Conservation (phyloP, 2,888 invertebrate genomes). For the Leptothorax acervorum region DNA sequence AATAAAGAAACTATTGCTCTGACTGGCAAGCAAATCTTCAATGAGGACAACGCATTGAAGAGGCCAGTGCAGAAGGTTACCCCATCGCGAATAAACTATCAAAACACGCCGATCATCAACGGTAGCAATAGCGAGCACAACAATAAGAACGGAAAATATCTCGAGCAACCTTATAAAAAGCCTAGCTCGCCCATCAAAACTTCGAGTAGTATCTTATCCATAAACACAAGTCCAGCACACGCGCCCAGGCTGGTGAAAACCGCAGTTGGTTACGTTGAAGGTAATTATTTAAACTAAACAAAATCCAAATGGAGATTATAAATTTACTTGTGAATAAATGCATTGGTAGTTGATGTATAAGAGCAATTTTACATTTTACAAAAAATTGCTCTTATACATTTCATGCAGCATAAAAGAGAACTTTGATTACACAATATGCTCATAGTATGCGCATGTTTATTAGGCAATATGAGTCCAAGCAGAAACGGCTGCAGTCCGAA, state of each 20-base stretch:
- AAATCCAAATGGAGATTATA: neutral
- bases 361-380: conserved; percentile 29
- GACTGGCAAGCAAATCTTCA: conserved; percentile 77
- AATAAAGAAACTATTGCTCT: conserved; percentile 69
- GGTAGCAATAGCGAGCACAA: conserved; percentile 82
- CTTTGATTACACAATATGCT: neutral
- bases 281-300: conserved; percentile 73
- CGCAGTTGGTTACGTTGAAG: conserved; percentile 88
- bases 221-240: conserved; percentile 85
- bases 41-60: conserved; percentile 86
- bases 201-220: conserved; percentile 88
- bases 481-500: conserved; percentile 82
- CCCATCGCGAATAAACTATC: conserved; percentile 89
- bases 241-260: conserved; percentile 87
- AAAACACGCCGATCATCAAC: conserved; percentile 81
- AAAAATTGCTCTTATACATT: conserved; percentile 42
- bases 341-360: conserved; percentile 29
- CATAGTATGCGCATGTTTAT: conserved; percentile 23
- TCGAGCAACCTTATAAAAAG: conserved; percentile 88
- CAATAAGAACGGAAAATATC: conserved; percentile 81
- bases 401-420: neutral
- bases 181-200: conserved; percentile 90
- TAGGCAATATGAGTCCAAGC: conserved; percentile 80
- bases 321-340: neutral
- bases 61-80: conserved; percentile 93